Base-by-base conservation (phyloP, 2,888 invertebrate genomes). In the Halictus quadricinctus region DNA sequence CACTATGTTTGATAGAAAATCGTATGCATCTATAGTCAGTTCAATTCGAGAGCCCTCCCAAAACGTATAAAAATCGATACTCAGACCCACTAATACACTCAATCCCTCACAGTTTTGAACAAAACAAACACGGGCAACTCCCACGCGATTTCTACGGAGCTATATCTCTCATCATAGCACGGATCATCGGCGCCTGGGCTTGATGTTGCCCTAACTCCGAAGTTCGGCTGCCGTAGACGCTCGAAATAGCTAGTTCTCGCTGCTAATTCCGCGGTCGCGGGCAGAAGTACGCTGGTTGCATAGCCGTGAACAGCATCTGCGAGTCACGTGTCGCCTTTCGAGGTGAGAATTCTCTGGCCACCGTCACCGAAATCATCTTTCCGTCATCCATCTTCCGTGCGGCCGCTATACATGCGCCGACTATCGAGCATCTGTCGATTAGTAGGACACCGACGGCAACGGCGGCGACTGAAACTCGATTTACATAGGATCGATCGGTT, bases 371-470 rank as follows among this genome's bases (percentile, higher is more conserved):
- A 64, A 64, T 64, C 64, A 64, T 64, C 64, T 64, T 64, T 18
- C 64, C 15, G 3, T 64, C 64, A 36, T 64, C 64, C 64, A 29
- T 64, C 64, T 64, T 64, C 64, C 64, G 36, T 0, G 3, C 29
- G 18, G 29, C 8, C 64, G 64, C 29, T 29, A 8, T 36, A 15
- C 64, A 25, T 8, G 29, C 29, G 64, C 18, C 29, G 64, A 64
- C 64, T 64, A 64, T 64, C 64, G 64, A 64, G 64, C 64, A 64
- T 64, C 64, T 64, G 29, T 64, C 64, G 64, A 64, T 64, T 29
- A 64, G 64, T 64, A 58, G 29, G 29, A 64, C 64, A 64, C 64
- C 18, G 64, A n/a, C 58, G 12, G 8, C 64, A 7, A 15, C 60
- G 25, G 5, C 25, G 64, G 29, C 36, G 18, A 29, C 29, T 36